phyloP scores from a whole-genome alignment of 2,888 invertebrate species.

The Clitarchus hookeri region DNA sequence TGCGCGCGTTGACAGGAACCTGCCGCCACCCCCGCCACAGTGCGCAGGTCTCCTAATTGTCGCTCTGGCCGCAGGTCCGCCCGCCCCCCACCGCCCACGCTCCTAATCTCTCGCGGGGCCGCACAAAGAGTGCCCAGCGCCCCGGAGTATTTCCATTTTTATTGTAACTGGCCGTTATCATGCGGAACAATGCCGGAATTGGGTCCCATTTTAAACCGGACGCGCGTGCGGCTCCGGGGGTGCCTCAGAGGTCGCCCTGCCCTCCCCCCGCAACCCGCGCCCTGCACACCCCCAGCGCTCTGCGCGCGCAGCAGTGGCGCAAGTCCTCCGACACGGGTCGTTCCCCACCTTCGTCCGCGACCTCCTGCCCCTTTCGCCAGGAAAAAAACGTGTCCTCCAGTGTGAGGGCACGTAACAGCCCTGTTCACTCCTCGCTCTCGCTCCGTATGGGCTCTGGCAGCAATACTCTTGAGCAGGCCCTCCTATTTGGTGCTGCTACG shows the following conservation, averaged over 20 bases:
- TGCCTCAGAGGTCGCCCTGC: background rate
- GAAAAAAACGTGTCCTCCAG: too few relatives aligned
- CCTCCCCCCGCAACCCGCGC: background rate
- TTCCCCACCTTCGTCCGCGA: background rate
- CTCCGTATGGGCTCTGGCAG: too few relatives aligned
- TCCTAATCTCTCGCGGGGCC: constrained; percentile 11
- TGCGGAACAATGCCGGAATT: constrained; percentile 39
- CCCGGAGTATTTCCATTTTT: constrained; percentile 38
- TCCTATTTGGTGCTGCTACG: too few relatives aligned
- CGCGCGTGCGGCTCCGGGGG: background rate
- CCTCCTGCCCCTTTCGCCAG: background rate
- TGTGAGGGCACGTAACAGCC: too few relatives aligned
- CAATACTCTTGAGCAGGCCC: too few relatives aligned
- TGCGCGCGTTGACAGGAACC: background rate
- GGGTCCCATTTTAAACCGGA: constrained; percentile 36
- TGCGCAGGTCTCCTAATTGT: constrained; percentile 15
- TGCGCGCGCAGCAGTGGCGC: background rate
- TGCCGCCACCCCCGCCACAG: background rate
- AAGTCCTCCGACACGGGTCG: background rate
- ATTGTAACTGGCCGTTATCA: constrained; percentile 38
- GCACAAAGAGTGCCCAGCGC: constrained; percentile 32
- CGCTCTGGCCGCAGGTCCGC: background rate
- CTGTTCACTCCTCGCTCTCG: too few relatives aligned
- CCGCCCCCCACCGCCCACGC: background rate
- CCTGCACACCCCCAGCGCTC: background rate